phyloP scores from a whole-genome alignment of 2,888 invertebrate genomes.

The Coremacera marginata region DNA sequence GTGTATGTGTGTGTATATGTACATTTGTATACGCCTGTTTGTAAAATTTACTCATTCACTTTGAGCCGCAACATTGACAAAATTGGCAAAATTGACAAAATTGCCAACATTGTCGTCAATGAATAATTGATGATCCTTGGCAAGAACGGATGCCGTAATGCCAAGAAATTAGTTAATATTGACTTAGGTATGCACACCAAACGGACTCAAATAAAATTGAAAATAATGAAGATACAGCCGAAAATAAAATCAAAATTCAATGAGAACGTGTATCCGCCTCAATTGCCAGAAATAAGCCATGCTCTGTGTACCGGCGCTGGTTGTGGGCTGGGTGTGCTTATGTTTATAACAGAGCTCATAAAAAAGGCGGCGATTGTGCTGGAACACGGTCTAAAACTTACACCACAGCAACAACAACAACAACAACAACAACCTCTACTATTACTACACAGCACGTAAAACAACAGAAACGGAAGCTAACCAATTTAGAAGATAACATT shows the following conservation, averaged over 20 bases:
- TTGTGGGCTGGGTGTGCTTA: too few species aligned
- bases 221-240: slow-evolving; percentile 5
- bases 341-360: too few species aligned
- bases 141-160: background rate
- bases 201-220: background rate
- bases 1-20: too few species aligned
- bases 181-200: background rate
- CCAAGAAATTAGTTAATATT: slow-evolving; percentile 13
- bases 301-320: background rate
- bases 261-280: slow-evolving; percentile 14
- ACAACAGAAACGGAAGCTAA: slow-evolving; percentile 11
- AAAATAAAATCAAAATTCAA: background rate
- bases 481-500: slow-evolving; percentile 8
- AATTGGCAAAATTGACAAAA: too few species aligned
- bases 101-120: background rate
- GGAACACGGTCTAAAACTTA: background rate
- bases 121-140: slow-evolving; percentile 6
- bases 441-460: background rate
- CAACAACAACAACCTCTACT: background rate
- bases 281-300: background rate
- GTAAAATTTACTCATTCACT: too few species aligned
- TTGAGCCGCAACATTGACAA: too few species aligned
- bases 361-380: too few species aligned
- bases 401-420: background rate
- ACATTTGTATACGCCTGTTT: too few species aligned